A percentile compares a stretch with the other conserved stretches of the same genome.
phyloP scores from a whole-genome alignment of 2,797 vertebrate species.

The Tragelaphus oryx region DNA sequence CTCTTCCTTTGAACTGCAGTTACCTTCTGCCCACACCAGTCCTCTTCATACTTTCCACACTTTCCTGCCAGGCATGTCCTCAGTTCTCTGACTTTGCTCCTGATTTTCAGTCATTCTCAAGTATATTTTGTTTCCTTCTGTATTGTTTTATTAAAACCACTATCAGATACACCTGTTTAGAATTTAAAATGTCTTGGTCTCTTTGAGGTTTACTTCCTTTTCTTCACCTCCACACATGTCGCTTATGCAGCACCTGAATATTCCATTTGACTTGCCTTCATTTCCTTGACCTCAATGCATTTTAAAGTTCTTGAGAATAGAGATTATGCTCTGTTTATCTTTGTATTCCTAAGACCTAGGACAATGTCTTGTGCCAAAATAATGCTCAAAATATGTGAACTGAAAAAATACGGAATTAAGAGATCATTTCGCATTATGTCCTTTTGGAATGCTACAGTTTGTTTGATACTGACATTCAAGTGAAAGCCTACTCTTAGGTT shows the following conservation, averaged over 20 bases:
- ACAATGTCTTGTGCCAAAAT: not conserved
- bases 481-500: slow-evolving; percentile 28
- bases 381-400: not conserved
- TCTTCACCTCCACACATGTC: not conserved
- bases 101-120: not conserved
- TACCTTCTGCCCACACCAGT: not conserved
- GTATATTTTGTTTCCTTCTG: not conserved
- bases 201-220: not conserved
- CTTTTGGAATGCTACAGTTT: not conserved
- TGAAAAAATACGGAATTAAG: not conserved
- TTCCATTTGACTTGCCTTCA: not conserved
- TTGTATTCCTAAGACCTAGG: not conserved
- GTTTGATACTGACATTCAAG: not conserved
- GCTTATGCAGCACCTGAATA: not conserved
- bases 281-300: not conserved
- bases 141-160: not conserved
- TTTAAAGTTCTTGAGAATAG: not conserved
- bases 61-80: not conserved
- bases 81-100: not conserved
- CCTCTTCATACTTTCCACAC: not conserved
- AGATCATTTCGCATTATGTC: not conserved
- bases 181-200: not conserved
- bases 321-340: not conserved
- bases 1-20: not conserved
- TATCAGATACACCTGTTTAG: not conserved